phyloP scores from a whole-genome alignment of 2,888 invertebrate genomes.

The Andrena fulva region DNA sequence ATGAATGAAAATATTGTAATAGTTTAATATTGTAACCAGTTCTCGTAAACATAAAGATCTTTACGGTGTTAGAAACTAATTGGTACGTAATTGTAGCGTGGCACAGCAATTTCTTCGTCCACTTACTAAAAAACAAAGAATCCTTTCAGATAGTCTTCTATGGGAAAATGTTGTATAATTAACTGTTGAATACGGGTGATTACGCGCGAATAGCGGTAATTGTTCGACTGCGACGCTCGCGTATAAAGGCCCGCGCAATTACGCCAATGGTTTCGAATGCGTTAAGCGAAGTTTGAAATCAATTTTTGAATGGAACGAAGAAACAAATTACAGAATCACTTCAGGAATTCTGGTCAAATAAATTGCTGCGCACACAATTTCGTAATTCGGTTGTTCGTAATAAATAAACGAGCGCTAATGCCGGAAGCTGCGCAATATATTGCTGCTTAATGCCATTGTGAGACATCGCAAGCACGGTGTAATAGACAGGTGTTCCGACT shows the following conservation, averaged over 20 bases:
- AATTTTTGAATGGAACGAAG: background rate
- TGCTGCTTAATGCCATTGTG: too few species aligned
- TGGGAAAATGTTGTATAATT: constrained; percentile 15
- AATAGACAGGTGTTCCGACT: too few species aligned
- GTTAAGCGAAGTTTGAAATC: background rate
- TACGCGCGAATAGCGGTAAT: constrained; percentile 9
- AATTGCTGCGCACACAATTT: background rate
- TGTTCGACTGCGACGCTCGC: background rate
- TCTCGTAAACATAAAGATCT: background rate
- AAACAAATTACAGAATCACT: background rate
- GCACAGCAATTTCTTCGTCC: background rate
- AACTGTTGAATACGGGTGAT: constrained; percentile 10
- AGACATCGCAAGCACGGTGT: too few species aligned
- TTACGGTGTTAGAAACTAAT: background rate
- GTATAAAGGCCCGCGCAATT: constrained; percentile 19
- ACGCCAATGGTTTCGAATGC: constrained; percentile 4
- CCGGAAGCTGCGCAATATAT: too few species aligned
- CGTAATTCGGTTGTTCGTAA: background rate
- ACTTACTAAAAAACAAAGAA: background rate
- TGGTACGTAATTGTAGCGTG: background rate
- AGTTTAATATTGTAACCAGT: too few species aligned
- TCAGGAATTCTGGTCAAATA: background rate
- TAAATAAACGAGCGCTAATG: background rate
- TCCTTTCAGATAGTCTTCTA: background rate
- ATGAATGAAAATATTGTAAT: too few species aligned